Conservation (phyloP, 2,888 invertebrate genomes). For the Sialis fuliginosa region DNA sequence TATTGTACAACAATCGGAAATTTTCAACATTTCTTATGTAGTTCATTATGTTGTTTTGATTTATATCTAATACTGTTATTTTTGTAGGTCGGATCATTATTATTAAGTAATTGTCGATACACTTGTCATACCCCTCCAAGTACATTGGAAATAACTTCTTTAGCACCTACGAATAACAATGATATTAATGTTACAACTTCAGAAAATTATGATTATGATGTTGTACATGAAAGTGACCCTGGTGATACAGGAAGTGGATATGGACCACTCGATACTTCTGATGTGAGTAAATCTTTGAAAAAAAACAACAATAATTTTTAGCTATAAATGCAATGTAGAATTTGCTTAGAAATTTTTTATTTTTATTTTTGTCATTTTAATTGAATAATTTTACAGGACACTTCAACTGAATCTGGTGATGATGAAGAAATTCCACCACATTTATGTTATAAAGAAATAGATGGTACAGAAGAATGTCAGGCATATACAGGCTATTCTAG, state of each 20-base stretch:
- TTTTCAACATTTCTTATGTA: no score
- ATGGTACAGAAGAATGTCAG: slow-evolving; percentile 30
- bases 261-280: neutral
- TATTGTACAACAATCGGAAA: no score
- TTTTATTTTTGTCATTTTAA: neutral
- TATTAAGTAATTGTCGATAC: slow-evolving; percentile 51
- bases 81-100: slow-evolving; percentile 39
- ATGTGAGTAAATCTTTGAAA: slow-evolving; percentile 4
- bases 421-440: slow-evolving; percentile 29
- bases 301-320: neutral
- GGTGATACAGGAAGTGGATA: neutral
- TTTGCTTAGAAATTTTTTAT: no score
- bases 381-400: neutral
- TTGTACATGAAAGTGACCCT: slow-evolving; percentile 24
- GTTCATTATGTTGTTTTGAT: no score
- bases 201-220: slow-evolving; percentile 15
- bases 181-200: slow-evolving; percentile 10
- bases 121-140: slow-evolving; percentile 36
- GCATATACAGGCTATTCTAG: slow-evolving; percentile 38
- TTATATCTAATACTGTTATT: slow-evolving; percentile 17
- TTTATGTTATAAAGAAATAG: slow-evolving; percentile 30
- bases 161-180: slow-evolving; percentile 6
- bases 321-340: neutral
- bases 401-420: neutral
- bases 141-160: no score